phyloP scores from a whole-genome alignment of 2,888 invertebrate species.

The Xestia rhomboidea region DNA sequence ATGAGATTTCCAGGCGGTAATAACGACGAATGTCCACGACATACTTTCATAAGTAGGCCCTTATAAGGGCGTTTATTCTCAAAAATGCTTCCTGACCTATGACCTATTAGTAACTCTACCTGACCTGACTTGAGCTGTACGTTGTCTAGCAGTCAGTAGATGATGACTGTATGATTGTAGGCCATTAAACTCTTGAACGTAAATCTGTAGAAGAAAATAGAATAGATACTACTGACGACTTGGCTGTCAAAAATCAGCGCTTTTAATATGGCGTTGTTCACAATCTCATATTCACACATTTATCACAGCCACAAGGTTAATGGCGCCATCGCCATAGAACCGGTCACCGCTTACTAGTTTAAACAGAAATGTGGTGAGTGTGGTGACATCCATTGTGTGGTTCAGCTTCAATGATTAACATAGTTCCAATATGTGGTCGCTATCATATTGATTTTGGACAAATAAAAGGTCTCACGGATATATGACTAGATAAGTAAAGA shows the following conservation, averaged over 20 bases:
- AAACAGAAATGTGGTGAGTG: background rate
- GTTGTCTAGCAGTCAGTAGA: too few relatives aligned
- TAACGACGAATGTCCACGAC: background rate
- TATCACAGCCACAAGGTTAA: constrained; percentile 14
- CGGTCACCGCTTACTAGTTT: constrained; percentile 20
- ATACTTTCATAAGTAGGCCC: background rate
- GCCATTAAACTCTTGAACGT: background rate
- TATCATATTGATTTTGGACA: constrained; percentile 8
- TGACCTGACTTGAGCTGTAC: too few relatives aligned
- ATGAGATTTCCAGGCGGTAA: background rate
- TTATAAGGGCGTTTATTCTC: background rate
- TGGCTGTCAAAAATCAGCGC: background rate
- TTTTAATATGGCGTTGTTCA: constrained; percentile 5
- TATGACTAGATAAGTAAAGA: background rate
- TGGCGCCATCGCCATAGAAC: constrained; percentile 3
- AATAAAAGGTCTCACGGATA: background rate
- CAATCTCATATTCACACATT: constrained; percentile 1
- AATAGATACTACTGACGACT: background rate
- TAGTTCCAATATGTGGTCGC: constrained; percentile 4
- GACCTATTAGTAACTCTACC: background rate
- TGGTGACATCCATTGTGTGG: constrained; percentile 17
- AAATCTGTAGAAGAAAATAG: background rate
- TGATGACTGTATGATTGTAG: background rate
- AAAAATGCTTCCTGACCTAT: background rate
- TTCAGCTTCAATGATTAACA: background rate